Base-by-base conservation (phyloP, 2,888 invertebrate species). In the Hirtodrosophila cameraria region DNA sequence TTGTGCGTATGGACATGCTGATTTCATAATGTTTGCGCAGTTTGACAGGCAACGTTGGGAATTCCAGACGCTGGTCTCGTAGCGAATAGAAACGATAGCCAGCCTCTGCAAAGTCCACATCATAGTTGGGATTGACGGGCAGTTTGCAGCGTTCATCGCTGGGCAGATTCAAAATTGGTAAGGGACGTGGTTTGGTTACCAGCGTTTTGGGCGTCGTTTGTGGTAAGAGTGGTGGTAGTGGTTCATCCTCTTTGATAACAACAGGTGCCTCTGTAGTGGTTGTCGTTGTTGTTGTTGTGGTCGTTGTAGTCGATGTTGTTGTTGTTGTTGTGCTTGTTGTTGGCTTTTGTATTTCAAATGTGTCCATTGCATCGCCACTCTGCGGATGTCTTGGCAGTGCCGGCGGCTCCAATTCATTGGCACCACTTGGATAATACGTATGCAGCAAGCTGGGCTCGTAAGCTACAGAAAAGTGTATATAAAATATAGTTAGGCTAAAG, bases 1-100 rank as follows among this genome's bases (percentile, higher is more conserved):
- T 93, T 55, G 93, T 92, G 69, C 95, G 95, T 90, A 99, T 94
- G 5, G 94, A 93, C 7, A 98, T 92, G 9, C 94, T 94, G 70
- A 97, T 94, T 63, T 96, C 95, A 89, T 94, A 95, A 16, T 89
- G 88, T 60, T 93, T 94, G 42, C 93, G 92, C 82, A 94, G 93
- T 50, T 94, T 93, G 1, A 92, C 92, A 0, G 94, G 93, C 55
- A 94, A 88, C 36, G 92, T 92, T 15, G 91, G 91, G 87, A 94
- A 96, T 88, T 97, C 96, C 38, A 96, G 91, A 62, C 96, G 93
- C 89, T 94, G 92, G 63, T 93, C 92, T 15, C 93, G 92, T 0
- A 94, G 93, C 28, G 83, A 90, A 52, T 88, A 88, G 89, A 86
- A 91, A 2, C 88, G 89, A 75, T 89, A 90, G 12, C 90, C 91